These are phyloP conservation scores for Apis florea DNA, from an alignment of 1,140 invertebrate genomes.

Conservation along the genomic window DNA sequence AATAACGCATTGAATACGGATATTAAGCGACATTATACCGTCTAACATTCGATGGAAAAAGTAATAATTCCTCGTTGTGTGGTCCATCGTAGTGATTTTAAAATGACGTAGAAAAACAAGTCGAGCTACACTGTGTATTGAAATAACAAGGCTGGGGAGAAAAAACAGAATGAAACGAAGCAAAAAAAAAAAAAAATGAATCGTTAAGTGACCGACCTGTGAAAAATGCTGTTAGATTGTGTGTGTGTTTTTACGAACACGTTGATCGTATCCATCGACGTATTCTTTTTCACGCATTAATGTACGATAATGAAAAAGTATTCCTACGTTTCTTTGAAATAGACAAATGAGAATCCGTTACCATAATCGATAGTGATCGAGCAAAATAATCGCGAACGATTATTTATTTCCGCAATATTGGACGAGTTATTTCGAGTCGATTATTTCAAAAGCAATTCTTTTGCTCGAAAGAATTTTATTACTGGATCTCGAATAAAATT, in stretches of 20 bases:
- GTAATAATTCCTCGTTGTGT: background rate
- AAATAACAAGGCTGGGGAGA: background rate
- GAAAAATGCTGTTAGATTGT: background rate
- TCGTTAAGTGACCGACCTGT: background rate
- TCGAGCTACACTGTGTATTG: background rate
- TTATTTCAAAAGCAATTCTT: too few relatives aligned
- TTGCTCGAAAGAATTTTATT: too few relatives aligned
- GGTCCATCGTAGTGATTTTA: background rate
- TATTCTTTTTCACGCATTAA: background rate
- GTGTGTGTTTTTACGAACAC: background rate
- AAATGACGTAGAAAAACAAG: background rate
- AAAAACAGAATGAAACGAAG: too few relatives aligned
- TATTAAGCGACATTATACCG: conserved; percentile 10
- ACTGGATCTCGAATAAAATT: too few relatives aligned
- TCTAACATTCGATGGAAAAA: background rate
- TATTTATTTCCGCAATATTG: too few relatives aligned
- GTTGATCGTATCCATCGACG: background rate
- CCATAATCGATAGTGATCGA: background rate
- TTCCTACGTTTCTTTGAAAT: background rate
- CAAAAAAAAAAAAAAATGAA: too few relatives aligned
- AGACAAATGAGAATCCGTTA: background rate
- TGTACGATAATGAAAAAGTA: background rate
- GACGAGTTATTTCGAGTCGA: too few relatives aligned
- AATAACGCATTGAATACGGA: conserved; percentile 1
- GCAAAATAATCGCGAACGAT: too few relatives aligned